These are phyloP conservation scores for Callyntrura guangdongensis DNA, from an alignment of 2,888 invertebrate genomes.

Conservation along the genomic window DNA sequence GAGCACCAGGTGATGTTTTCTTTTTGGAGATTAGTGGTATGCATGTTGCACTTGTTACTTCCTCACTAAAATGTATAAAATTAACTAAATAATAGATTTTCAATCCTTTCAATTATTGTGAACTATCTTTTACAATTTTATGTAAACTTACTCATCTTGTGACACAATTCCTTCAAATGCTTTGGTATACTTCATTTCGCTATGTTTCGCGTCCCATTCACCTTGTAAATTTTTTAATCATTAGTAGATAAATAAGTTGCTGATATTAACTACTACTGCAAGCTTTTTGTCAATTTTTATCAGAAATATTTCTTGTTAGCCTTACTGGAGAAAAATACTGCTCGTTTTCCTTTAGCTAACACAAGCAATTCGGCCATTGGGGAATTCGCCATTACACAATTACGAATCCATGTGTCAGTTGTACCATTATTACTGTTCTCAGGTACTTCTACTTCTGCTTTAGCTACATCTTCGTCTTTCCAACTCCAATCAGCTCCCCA, in stretches of 20 bases:
- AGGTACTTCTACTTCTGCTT: not conserved
- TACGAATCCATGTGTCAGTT: conserved; percentile 88
- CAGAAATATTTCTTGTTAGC: no score
- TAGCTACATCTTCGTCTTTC: conserved; percentile 69
- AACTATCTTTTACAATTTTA: not conserved
- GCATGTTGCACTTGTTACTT: conserved; percentile 87
- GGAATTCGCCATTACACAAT: conserved; percentile 90
- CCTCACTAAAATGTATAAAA: conserved; percentile 86
- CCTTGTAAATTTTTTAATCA: conserved; percentile 86
- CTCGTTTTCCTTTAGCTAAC: conserved; percentile 89
- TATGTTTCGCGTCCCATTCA: conserved; percentile 88
- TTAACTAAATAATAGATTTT: no score
- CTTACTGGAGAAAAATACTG: conserved; percentile 89
- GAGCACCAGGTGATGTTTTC: conserved; percentile 88
- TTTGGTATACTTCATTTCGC: conserved; percentile 88
- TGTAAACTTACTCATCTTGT: conserved; percentile 86
- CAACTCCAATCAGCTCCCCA: conserved; percentile 80
- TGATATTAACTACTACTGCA: no score
- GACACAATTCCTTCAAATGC: conserved; percentile 88
- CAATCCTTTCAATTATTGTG: no score
- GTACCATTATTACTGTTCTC: not conserved
- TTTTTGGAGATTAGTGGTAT: conserved; percentile 87
- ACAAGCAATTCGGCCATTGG: conserved; percentile 91
- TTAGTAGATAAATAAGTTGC: no score
- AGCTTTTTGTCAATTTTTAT: no score